These are phyloP conservation scores for Boleophthalmus pectinirostris DNA, from an alignment of 2,113 vertebrate genomes.

Conservation along the genomic window DNA sequence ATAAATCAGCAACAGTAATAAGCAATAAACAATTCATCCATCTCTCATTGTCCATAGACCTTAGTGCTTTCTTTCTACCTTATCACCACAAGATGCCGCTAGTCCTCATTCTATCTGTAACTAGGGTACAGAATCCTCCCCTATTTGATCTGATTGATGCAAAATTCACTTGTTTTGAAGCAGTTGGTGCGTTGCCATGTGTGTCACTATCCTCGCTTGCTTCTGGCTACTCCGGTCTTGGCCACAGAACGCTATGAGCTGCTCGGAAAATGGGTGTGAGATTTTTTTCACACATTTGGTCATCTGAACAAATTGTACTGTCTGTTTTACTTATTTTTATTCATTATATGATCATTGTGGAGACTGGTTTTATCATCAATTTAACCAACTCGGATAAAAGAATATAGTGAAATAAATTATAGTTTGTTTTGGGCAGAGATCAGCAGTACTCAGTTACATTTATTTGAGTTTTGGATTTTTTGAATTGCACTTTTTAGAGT, in stretches of 20 bases:
- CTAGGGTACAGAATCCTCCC: background rate
- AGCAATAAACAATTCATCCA: background rate
- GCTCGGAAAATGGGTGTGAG: background rate
- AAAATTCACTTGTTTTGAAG: constrained; percentile 2
- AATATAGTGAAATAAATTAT: too few relatives aligned
- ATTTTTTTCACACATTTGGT: constrained; percentile 4
- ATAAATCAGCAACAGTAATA: too few relatives aligned
- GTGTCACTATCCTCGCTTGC: background rate
- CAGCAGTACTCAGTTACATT: too few relatives aligned
- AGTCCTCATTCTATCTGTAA: background rate
- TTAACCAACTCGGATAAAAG: background rate
- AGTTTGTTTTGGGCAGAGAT: too few relatives aligned
- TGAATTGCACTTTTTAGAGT: too few relatives aligned
- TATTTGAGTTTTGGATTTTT: too few relatives aligned
- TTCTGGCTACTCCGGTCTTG: constrained; percentile 1
- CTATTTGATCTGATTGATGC: background rate
- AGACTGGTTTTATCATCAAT: background rate
- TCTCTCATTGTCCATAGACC: background rate
- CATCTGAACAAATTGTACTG: constrained; percentile 4
- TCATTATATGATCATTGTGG: background rate
- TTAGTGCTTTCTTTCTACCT: constrained; percentile 35
- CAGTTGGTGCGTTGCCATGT: constrained; percentile 10
- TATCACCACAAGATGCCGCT: constrained; percentile 57
- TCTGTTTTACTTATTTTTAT: background rate
- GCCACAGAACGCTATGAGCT: constrained; percentile 1